Evolutionary conservation across 2,888 invertebrate genomes (phyloP), one percentile per base, ranked within the genome.

Genomic region (Troides helena): DNA sequence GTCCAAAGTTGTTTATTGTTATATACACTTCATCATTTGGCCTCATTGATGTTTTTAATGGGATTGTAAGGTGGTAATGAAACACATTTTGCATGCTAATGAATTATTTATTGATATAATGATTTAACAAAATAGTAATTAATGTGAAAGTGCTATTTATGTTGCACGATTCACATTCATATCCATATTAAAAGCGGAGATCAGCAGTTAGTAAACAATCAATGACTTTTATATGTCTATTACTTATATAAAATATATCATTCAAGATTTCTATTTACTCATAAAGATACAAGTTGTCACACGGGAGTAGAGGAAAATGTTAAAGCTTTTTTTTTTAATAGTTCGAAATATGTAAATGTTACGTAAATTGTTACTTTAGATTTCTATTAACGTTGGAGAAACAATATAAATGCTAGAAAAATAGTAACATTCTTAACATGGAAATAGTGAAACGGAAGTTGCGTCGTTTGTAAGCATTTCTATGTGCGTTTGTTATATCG

Each of bases 31-130:
- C 21, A 25, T 25, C 2, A 25, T 2, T 39, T 7, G 39, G 7
- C 10, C 7, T 3, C 7, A 6, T 39, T 39, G 39, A 39, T 10
- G 6, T 10, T 6, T 10, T 1, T 17, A 5, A 17, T 12, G 2
- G 17, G 18, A 2, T 17, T 5, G 10, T 50, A 60, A 7, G 60
- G 23, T 10, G 18, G 2, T 18, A 61, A 61, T 61, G 18, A 50
- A 63, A 63, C 63, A 63, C 17, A 17, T n/a, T 18, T 64, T 64
- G 56, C 57, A 36, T 8, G 30, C 56, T 64, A 64, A n/a, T 5
- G 36, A 18, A n/a, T 1, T 18, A 18, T 53, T 50, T 23, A 64
- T 64, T 57, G 39, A 64, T 64, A 10, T 64, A 57, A 39, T 39
- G 3, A n/a, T 57, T 3, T n/a, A 64, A 57, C 56, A 57, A 30